Evolutionary conservation across 2,113 vertebrate genomes (phyloP), one percentile per base, ranked within the genome.

Genomic region (Merops nubicus): DNA sequence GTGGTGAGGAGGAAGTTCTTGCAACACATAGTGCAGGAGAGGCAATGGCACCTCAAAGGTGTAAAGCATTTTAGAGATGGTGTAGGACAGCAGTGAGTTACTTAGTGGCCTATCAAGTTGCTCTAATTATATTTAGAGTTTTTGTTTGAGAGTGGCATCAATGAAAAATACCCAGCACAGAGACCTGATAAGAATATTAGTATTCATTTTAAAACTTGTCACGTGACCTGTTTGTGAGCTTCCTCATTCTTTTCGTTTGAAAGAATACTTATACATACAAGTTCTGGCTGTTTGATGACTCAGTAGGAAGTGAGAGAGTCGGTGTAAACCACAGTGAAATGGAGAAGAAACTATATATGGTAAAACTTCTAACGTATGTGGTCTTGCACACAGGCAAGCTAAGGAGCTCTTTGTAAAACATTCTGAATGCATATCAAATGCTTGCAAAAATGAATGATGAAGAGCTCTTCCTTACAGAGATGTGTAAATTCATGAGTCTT

Each of bases 271-370:
- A 25, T 81, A 92, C 54, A 15, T 95, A 85, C 73, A 26, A 93
- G 91, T 88, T 97, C 84, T 97, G 89, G 67, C 64, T 81, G 89
- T 88, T 93, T 81, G 90, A 97, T 98, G 98, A 98, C 97, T 98
- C 97, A 98, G 95, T 97, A 97, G 98, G 98, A 99, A 99, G 98
- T 98, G 98, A 98, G 97, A 98, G 88, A 97, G 88, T 86, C 33
- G 0, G 90, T 96, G 43, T 56, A 93, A 98, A 98, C 98, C 98
- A 97, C 98, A 98, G 59, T 81, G 83, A 91, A 94, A 70, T 68
- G 76, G 94, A 91, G 94, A 98, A 97, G 96, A 96, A 98, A 67
- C 98, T 98, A 98, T 98, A 98, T 98, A 98, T 98, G 98, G 98
- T 98, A 97, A 98, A 98, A 96, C 88, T 96, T 94, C 70, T 96